Percentiles rank a stretch among this genome's conserved stretches.
Evolutionary conservation across 2,113 vertebrate genomes (phyloP).

Genomic region (Podilymbus podiceps): DNA sequence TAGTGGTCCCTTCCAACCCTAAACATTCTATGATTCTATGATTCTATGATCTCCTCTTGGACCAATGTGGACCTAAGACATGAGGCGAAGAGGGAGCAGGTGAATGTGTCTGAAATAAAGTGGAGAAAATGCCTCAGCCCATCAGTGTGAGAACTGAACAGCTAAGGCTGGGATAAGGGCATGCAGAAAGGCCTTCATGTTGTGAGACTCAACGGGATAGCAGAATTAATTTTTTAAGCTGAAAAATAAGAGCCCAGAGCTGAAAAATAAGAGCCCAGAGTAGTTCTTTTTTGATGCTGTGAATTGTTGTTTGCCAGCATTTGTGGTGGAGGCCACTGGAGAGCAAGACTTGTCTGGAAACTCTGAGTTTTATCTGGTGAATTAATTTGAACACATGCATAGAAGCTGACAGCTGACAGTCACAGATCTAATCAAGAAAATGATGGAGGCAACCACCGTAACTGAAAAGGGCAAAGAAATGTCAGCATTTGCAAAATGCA

Average conservation of each 20-base stretch:
- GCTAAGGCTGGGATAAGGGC: too few species aligned
- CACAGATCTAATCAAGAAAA: background rate
- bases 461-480: background rate
- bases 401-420: background rate
- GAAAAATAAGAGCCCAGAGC: background rate
- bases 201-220: background rate
- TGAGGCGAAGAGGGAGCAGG: background rate
- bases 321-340: background rate
- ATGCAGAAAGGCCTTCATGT: rapidly evolving
- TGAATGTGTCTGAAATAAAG: background rate
- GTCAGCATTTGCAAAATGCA: background rate
- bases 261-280: background rate
- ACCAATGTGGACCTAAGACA: background rate
- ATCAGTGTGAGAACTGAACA: background rate
- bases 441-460: background rate
- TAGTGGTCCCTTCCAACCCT: too few species aligned
- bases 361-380: background rate
- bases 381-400: background rate
- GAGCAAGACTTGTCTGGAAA: background rate
- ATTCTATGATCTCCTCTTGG: background rate
- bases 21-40: too few species aligned
- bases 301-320: background rate
- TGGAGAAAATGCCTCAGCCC: background rate
- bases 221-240: background rate
- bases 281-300: too few species aligned